phyloP scores from a whole-genome alignment of 2,888 invertebrate genomes.

The Machimus rusticus region DNA sequence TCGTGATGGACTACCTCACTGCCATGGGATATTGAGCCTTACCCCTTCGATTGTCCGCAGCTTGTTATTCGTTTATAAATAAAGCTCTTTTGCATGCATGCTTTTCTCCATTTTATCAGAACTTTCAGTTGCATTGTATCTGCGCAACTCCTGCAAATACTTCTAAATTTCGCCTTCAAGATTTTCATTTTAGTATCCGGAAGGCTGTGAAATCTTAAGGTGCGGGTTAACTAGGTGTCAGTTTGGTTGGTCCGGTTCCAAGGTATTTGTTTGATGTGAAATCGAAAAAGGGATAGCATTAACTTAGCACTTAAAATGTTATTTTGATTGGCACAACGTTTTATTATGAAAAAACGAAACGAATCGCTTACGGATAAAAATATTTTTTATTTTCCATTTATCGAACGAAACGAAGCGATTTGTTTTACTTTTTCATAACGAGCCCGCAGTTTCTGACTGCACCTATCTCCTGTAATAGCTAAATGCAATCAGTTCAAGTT shows the following conservation, averaged over 20 bases:
- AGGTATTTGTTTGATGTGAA: background rate
- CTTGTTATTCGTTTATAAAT: background rate
- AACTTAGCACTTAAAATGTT: background rate
- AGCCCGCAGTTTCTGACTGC: background rate
- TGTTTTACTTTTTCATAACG: background rate
- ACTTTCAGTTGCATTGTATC: background rate
- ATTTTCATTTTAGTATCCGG: background rate
- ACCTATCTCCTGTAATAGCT: background rate
- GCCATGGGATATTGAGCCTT: background rate
- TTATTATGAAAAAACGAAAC: background rate
- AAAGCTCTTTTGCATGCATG: background rate
- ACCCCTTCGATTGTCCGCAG: background rate
- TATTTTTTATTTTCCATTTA: background rate
- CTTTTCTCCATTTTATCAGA: background rate
- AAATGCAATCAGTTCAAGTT: background rate
- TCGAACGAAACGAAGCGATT: background rate
- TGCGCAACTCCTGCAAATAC: background rate
- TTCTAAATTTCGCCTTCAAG: background rate
- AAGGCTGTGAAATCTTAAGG: background rate
- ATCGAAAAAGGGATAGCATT: background rate
- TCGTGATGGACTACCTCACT: conserved; percentile 69
- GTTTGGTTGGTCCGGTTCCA: background rate
- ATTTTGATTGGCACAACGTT: background rate
- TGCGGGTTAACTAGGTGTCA: background rate
- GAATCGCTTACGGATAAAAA: background rate